These are phyloP conservation scores for Acanthoscelides obtectus DNA, from an alignment of 2,888 invertebrate species.

Conservation along the genomic window DNA sequence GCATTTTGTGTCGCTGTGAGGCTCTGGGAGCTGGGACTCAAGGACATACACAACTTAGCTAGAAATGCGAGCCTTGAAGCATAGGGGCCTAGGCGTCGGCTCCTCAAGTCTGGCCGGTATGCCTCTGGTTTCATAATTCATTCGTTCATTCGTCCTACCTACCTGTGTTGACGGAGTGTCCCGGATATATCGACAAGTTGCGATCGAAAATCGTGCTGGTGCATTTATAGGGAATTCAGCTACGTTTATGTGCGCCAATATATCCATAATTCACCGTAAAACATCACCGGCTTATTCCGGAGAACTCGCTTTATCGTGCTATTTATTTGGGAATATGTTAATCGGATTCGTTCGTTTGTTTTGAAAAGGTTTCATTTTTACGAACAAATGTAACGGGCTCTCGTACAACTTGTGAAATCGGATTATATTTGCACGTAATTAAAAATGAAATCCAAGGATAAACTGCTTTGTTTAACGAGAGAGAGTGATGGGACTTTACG, in stretches of 20 bases:
- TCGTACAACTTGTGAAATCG: constrained; percentile 11
- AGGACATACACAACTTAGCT: no score
- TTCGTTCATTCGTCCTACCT: no score
- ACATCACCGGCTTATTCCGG: constrained; percentile 21
- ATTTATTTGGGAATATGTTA: constrained; percentile 22
- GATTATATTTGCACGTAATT: constrained; percentile 13
- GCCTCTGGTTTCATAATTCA: no score
- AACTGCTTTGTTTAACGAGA: not conserved
- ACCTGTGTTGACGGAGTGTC: no score
- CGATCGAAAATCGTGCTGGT: constrained; percentile 30
- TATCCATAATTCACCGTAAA: constrained; percentile 23
- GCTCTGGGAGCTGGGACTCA: no score
- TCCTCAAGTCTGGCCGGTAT: no score
- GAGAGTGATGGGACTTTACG: not conserved
- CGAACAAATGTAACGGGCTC: constrained; percentile 12
- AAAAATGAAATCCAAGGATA: constrained; percentile 6
- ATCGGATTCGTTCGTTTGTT: constrained; percentile 24
- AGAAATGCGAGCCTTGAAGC: no score
- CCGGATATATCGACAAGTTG: constrained; percentile 4
- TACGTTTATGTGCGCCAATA: constrained; percentile 19
- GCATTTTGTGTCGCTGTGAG: no score
- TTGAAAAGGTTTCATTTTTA: constrained; percentile 23
- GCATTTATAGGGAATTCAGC: constrained; percentile 35
- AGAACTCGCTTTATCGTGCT: constrained; percentile 16
- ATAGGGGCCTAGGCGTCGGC: no score